Percentiles rank a stretch among this genome's conserved stretches.
phyloP scores from a whole-genome alignment of 2,888 invertebrate genomes.

The Agriopis leucophaearia region DNA sequence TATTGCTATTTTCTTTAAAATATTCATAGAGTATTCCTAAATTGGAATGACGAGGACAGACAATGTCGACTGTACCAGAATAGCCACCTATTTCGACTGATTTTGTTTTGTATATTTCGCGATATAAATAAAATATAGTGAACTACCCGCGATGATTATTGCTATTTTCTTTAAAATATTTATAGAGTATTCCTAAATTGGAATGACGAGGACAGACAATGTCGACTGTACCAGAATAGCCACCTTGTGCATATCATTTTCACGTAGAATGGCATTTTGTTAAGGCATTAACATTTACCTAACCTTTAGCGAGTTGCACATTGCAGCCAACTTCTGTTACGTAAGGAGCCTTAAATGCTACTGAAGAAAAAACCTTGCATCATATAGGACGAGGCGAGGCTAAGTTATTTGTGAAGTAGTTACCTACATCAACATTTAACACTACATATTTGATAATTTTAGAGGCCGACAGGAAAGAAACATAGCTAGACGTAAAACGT shows the following conservation, averaged over 20 bases:
- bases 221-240: background rate
- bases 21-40: too few relatives aligned
- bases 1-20: too few relatives aligned
- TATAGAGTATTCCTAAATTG: background rate
- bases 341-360: conserved; percentile 20
- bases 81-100: too few relatives aligned
- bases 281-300: conserved; percentile 34
- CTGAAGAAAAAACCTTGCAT: conserved; percentile 21
- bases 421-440: too few relatives aligned
- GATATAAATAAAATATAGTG: too few relatives aligned
- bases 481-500: too few relatives aligned
- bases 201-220: background rate
- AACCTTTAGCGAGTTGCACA: conserved; percentile 35
- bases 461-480: too few relatives aligned
- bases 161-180: too few relatives aligned
- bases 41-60: background rate
- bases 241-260: conserved; percentile 3
- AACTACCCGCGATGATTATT: too few relatives aligned
- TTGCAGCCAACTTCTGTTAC: conserved; percentile 29
- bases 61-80: background rate
- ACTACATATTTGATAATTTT: too few relatives aligned
- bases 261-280: conserved; percentile 17
- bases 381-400: conserved; percentile 11
- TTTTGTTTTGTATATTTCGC: too few relatives aligned
- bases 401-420: background rate